Conservation (phyloP, 2,113 vertebrate species). For the Camelus bactrianus region DNA sequence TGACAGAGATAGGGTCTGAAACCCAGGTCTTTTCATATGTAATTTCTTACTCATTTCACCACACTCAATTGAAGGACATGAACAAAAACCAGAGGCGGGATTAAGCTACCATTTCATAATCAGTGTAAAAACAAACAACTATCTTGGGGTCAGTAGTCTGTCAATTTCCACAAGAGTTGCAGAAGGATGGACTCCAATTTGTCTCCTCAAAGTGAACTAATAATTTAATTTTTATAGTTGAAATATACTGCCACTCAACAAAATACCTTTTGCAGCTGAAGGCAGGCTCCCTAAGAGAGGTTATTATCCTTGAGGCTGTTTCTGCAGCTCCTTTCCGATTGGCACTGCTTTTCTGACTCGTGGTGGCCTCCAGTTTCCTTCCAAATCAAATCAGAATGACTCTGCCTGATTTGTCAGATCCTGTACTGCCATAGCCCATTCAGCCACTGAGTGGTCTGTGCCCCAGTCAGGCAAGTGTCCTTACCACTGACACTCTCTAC, state of each 20-base stretch:
- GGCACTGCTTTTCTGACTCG: background rate
- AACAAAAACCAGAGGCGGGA: background rate
- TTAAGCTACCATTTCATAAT: constrained; percentile 28
- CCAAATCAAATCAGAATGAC: constrained; percentile 2
- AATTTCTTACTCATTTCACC: constrained; percentile 37
- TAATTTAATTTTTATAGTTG: constrained; percentile 30
- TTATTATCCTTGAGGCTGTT: background rate
- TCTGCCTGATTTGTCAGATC: background rate
- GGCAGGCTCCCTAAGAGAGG: background rate
- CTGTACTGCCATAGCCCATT: background rate
- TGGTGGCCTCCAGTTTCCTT: background rate
- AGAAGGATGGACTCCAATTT: background rate
- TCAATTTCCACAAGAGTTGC: background rate
- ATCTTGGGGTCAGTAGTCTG: background rate
- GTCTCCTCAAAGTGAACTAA: background rate
- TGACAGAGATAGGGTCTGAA: background rate
- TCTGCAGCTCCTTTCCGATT: background rate
- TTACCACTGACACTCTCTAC: background rate
- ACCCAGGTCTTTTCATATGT: background rate
- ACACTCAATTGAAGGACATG: background rate
- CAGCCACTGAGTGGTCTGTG: background rate
- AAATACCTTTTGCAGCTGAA: constrained; percentile 15
- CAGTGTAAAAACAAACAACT: background rate
- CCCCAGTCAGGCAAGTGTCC: background rate
- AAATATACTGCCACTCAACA: background rate